Percentiles rank a stretch among this genome's conserved stretches.
Conservation (phyloP, 1,140 invertebrate species). For the Helicoverpa zea region DNA sequence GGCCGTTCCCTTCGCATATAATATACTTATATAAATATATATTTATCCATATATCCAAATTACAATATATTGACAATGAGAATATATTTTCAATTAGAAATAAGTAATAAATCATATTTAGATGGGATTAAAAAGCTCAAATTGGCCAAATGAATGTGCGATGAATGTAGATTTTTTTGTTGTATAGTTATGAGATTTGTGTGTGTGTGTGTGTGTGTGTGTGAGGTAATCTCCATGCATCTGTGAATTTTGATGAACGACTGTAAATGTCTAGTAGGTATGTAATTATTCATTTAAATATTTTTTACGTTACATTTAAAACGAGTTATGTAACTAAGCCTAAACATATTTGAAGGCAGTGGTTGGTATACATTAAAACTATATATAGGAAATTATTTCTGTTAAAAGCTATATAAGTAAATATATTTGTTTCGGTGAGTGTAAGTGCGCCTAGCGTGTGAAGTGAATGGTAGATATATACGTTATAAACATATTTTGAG, state of each 20-base stretch:
- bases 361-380: background rate
- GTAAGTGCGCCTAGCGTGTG: constrained; percentile 8
- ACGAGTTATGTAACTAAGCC: background rate
- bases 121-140: constrained; percentile 17
- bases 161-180: background rate
- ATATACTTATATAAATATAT: constrained; percentile 38
- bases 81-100: constrained; percentile 63
- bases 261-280: background rate
- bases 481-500: background rate
- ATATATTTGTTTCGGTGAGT: background rate
- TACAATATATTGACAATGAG: constrained; percentile 68
- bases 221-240: background rate
- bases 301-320: too few relatives aligned
- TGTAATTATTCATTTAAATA: background rate
- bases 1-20: constrained; percentile 15
- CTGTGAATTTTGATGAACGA: background rate
- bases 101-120: background rate
- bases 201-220: background rate
- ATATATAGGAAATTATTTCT: too few relatives aligned
- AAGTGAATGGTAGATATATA: constrained; percentile 20
- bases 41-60: constrained; percentile 11
- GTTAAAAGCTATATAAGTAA: background rate
- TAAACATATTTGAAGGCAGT: background rate
- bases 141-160: constrained; percentile 11
- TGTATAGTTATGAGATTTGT: background rate